A percentile compares a stretch with the other conserved stretches of the same genome.
Evolutionary conservation across 2,113 vertebrate species (phyloP).

Genomic region (Neolamprologus falcicula): DNA sequence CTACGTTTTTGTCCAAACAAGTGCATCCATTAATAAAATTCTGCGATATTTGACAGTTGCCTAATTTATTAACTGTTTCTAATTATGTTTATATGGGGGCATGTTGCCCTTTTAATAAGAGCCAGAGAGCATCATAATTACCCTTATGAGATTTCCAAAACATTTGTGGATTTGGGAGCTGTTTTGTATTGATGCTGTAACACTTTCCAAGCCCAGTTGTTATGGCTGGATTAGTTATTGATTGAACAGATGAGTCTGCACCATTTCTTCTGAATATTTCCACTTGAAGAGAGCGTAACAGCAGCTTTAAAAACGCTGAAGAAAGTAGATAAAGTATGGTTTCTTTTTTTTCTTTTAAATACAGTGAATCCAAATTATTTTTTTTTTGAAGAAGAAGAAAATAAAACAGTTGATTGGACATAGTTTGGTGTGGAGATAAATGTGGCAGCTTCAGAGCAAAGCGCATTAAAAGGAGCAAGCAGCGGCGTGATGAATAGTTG

Average conservation of each 20-base stretch:
- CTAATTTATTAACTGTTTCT: not conserved
- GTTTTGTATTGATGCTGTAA: not conserved
- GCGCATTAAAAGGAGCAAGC: not conserved
- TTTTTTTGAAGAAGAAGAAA: not conserved
- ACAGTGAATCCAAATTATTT: not conserved
- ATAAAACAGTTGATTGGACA: not conserved
- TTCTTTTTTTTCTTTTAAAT: not conserved
- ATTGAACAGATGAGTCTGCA: not conserved
- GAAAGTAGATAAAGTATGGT: not conserved
- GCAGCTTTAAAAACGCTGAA: not conserved
- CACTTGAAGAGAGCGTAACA: not conserved
- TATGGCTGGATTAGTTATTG: not conserved
- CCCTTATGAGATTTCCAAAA: not conserved
- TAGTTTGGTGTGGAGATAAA: slow-evolving; percentile 18
- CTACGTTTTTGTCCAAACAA: not conserved
- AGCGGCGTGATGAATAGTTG: slow-evolving; percentile 5
- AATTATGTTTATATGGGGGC: not conserved
- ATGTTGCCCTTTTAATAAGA: not conserved
- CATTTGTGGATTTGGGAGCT: not conserved
- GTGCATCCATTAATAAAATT: not conserved
- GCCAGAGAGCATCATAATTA: not conserved
- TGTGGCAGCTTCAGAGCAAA: slow-evolving; percentile 13
- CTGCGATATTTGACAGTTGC: not conserved
- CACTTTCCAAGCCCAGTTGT: not conserved
- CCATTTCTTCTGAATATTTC: not conserved